Percentiles rank a stretch among this genome's conserved stretches.
Conservation (phyloP, 1,140 invertebrate species). For the Augochlora pura region DNA sequence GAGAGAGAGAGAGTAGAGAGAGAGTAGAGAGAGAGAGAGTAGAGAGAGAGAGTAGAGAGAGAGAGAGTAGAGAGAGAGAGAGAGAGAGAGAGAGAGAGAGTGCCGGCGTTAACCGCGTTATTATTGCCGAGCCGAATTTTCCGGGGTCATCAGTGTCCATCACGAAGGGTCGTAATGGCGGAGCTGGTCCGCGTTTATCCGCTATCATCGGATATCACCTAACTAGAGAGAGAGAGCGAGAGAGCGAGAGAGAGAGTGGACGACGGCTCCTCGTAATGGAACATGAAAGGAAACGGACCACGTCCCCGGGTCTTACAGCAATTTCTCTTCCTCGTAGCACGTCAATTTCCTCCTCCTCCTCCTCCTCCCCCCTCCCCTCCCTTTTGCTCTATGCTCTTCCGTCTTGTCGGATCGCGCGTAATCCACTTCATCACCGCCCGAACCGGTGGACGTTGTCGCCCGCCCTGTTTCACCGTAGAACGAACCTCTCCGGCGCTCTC, state of each 20-base stretch:
- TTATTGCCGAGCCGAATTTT: too few species aligned
- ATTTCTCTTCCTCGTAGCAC: neutral
- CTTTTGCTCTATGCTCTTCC: slow-evolving; percentile 22
- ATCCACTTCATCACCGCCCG: slow-evolving; percentile 34
- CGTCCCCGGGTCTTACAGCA: slow-evolving; percentile 1
- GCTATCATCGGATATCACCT: neutral
- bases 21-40: too few species aligned
- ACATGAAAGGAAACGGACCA: neutral
- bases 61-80: too few species aligned
- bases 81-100: too few species aligned
- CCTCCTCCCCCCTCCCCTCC: too few species aligned
- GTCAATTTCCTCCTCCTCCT: slow-evolving; percentile 46
- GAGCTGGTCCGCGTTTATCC: neutral
- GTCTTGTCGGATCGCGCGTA: slow-evolving; percentile 33
- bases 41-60: too few species aligned
- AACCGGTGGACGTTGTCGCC: slow-evolving; percentile 8
- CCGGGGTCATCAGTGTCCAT: neutral
- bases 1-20: too few species aligned
- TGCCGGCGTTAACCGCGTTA: too few species aligned
- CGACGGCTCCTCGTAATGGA: neutral
- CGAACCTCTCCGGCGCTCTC: neutral
- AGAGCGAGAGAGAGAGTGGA: neutral
- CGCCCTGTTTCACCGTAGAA: neutral
- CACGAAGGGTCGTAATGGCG: neutral
- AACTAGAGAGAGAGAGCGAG: neutral